These are phyloP conservation scores for Saguinus midas DNA, from an alignment of 2,113 vertebrate species.

Conservation along the genomic window DNA sequence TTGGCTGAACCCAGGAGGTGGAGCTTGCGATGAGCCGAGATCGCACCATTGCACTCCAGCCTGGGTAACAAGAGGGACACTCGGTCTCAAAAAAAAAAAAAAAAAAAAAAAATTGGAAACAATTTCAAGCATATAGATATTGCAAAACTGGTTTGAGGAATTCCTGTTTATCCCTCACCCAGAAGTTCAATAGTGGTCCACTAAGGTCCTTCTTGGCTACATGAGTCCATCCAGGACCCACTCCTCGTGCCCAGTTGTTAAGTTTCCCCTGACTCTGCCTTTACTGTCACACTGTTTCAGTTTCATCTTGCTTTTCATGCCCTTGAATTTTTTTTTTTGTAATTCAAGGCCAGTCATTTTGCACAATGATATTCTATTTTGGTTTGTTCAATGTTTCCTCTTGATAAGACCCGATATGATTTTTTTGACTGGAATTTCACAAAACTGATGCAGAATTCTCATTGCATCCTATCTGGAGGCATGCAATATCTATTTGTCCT, in stretches of 20 bases:
- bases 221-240: background rate
- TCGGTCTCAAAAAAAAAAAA: too few species aligned
- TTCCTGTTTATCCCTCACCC: background rate
- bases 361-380: background rate
- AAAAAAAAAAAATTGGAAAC: background rate
- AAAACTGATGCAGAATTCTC: background rate
- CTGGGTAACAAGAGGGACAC: too few species aligned
- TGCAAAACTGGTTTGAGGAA: background rate
- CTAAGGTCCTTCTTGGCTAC: background rate
- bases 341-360: background rate
- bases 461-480: background rate
- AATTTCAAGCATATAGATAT: background rate
- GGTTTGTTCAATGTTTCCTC: background rate
- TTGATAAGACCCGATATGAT: background rate
- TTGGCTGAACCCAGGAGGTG: too few species aligned
- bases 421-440: background rate
- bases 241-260: background rate
- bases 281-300: background rate
- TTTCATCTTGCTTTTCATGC: background rate
- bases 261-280: background rate
- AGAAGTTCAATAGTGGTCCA: background rate
- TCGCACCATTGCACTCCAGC: too few species aligned
- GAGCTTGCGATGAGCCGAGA: too few species aligned
- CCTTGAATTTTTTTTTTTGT: background rate
- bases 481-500: background rate